Percentiles rank a stretch among this genome's conserved stretches.
phyloP scores from a whole-genome alignment of 2,113 vertebrate species.

The Marcusenius ussheri region DNA sequence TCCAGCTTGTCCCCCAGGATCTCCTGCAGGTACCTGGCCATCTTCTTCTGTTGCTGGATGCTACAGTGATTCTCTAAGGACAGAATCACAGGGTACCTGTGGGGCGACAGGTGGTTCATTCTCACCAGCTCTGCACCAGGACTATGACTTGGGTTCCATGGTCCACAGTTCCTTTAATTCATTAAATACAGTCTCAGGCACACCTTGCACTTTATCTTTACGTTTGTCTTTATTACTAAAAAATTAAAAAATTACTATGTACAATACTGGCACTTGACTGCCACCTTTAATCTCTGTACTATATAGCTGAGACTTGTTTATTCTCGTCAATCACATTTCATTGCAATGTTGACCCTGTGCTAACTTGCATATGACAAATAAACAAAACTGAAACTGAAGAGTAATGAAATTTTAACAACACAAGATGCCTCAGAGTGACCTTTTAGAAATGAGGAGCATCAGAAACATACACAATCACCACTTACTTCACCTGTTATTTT shows the following conservation, averaged over 20 bases:
- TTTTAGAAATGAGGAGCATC: background rate
- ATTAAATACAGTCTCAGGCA: too few species aligned
- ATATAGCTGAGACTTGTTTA: too few species aligned
- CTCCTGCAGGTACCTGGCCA: constrained; percentile 84
- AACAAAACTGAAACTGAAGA: background rate
- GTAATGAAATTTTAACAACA: background rate
- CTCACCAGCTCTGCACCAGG: background rate
- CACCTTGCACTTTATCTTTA: too few species aligned
- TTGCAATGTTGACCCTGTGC: too few species aligned
- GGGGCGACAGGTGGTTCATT: constrained; percentile 10
- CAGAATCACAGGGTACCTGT: constrained; percentile 84
- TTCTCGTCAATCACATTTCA: too few species aligned
- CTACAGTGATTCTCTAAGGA: constrained; percentile 96
- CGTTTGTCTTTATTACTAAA: too few species aligned
- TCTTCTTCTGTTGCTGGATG: constrained; percentile 92
- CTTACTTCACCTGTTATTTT: background rate
- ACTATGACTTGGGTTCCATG: background rate
- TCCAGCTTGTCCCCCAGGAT: constrained; percentile 86
- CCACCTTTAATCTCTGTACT: too few species aligned
- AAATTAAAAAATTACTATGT: too few species aligned
- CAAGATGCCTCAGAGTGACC: background rate
- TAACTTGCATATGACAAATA: too few species aligned
- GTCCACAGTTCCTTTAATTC: background rate
- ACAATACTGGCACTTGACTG: too few species aligned
- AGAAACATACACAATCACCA: background rate